These are phyloP conservation scores for Mesorhabditis sp. DNA, from an alignment of 2,888 invertebrate genomes.

Conservation along the genomic window DNA sequence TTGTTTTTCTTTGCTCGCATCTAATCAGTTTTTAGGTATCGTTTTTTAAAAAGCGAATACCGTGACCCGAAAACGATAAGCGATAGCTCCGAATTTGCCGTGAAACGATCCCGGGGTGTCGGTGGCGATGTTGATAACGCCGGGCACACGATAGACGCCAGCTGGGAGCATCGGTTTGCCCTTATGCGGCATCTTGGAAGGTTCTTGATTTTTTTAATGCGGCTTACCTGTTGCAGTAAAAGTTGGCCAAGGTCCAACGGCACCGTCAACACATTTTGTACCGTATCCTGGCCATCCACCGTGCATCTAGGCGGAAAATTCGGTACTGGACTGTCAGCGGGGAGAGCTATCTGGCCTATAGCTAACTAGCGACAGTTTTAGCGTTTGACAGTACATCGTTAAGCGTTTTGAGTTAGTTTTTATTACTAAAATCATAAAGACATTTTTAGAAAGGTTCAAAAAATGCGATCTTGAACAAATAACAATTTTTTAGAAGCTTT, in stretches of 20 bases:
- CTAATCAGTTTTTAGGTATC: not conserved
- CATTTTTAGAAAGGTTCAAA: not conserved
- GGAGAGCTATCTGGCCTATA: too few relatives aligned
- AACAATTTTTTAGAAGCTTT: not conserved
- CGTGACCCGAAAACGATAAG: constrained; percentile 26
- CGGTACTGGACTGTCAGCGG: too few relatives aligned
- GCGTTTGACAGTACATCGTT: too few relatives aligned
- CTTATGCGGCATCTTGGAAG: constrained; percentile 10
- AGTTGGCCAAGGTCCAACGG: constrained; percentile 1
- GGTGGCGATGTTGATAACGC: constrained; percentile 22
- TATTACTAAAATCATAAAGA: too few relatives aligned
- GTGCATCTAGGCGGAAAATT: not conserved
- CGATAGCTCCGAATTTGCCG: constrained; percentile 32
- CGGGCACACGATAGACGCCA: constrained; percentile 25
- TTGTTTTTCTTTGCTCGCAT: not conserved
- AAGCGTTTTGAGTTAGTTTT: too few relatives aligned
- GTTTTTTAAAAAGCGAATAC: constrained; percentile 11
- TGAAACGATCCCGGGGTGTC: constrained; percentile 32
- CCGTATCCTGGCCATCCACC: not conserved
- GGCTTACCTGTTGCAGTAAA: not conserved
- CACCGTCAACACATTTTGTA: not conserved
- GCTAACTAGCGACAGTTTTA: too few relatives aligned
- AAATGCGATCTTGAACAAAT: not conserved
- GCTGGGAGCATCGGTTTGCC: constrained; percentile 26
- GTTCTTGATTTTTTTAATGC: not conserved